phyloP scores from a whole-genome alignment of 1,140 invertebrate species.

The Penaeus chinensis region DNA sequence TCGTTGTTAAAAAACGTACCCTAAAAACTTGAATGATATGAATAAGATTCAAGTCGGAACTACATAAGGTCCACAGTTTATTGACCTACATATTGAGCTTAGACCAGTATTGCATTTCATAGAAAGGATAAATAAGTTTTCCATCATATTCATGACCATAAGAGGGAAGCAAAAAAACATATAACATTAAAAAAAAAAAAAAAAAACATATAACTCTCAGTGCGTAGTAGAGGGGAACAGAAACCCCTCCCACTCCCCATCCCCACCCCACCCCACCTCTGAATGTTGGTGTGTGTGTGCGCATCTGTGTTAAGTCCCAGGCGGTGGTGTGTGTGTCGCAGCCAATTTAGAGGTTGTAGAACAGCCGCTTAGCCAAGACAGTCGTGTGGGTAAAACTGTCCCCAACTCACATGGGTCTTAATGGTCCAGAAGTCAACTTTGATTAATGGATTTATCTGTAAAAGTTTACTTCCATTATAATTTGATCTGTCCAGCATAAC shows the following conservation, averaged over 20 bases:
- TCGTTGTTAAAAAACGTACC: slow-evolving; percentile 21
- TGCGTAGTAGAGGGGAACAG: slow-evolving; percentile 42
- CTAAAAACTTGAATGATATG: background rate
- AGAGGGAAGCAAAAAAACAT: slow-evolving; percentile 48
- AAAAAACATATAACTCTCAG: slow-evolving; percentile 36
- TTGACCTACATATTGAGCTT: slow-evolving; percentile 35
- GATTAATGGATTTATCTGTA: too few species aligned
- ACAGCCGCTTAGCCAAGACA: slow-evolving; percentile 29
- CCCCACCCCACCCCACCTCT: slow-evolving; percentile 27
- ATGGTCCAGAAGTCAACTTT: too few species aligned
- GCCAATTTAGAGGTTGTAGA: slow-evolving; percentile 31
- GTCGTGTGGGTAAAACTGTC: background rate
- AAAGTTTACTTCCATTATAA: too few species aligned
- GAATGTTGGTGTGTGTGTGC: slow-evolving; percentile 48
- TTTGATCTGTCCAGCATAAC: too few species aligned
- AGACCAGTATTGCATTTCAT: slow-evolving; percentile 53
- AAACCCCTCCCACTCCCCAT: slow-evolving; percentile 22
- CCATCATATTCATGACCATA: slow-evolving; percentile 37
- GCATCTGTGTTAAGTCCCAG: slow-evolving; percentile 42
- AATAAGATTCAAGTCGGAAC: slow-evolving; percentile 13
- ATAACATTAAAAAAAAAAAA: background rate
- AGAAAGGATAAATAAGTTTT: slow-evolving; percentile 35
- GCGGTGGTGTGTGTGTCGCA: slow-evolving; percentile 47
- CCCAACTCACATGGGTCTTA: background rate
- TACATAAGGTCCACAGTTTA: slow-evolving; percentile 45